Evolutionary conservation across 2,113 vertebrate genomes (phyloP).

Genomic region (Heterotis niloticus): DNA sequence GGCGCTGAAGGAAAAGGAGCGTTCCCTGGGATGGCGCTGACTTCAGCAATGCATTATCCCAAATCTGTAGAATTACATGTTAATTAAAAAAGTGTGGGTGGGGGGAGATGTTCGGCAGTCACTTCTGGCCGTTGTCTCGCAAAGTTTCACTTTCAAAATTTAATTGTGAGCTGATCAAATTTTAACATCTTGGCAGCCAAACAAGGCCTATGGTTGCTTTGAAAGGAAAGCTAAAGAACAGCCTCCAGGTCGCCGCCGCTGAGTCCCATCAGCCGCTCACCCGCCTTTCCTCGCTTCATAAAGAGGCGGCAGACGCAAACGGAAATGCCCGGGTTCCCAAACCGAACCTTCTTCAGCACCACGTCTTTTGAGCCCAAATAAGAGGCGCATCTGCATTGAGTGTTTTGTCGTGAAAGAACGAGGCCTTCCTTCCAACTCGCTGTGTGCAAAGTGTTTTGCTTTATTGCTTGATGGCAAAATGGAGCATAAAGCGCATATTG

Average conservation of each 20-base stretch:
- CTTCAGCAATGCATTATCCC: slow-evolving; percentile 52
- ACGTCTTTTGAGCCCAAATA: neutral
- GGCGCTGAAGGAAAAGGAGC: too few species aligned
- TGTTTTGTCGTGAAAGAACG: slow-evolving; percentile 5
- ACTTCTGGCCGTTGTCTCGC: slow-evolving; percentile 12
- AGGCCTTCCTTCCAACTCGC: neutral
- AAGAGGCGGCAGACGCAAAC: slow-evolving; percentile 5
- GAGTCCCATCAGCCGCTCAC: neutral
- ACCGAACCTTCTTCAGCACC: neutral
- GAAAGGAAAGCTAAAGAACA: slow-evolving; percentile 3
- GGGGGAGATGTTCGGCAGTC: neutral
- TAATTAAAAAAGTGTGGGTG: slow-evolving; percentile 24
- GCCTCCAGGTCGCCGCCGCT: neutral
- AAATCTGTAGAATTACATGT: slow-evolving; percentile 54
- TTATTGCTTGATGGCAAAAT: slow-evolving; percentile 57
- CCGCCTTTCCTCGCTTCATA: neutral
- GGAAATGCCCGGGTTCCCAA: neutral
- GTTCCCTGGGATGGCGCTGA: neutral
- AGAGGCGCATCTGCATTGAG: neutral
- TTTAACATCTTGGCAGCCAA: neutral
- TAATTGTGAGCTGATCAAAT: slow-evolving; percentile 17
- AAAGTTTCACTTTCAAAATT: slow-evolving; percentile 11
- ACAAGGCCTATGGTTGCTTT: neutral
- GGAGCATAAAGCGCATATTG: slow-evolving; percentile 47
- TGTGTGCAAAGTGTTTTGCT: slow-evolving; percentile 21